A percentile compares a stretch with the other conserved stretches of the same genome.
phyloP scores from a whole-genome alignment of 2,113 vertebrate genomes.

The Glaucomys volans region DNA sequence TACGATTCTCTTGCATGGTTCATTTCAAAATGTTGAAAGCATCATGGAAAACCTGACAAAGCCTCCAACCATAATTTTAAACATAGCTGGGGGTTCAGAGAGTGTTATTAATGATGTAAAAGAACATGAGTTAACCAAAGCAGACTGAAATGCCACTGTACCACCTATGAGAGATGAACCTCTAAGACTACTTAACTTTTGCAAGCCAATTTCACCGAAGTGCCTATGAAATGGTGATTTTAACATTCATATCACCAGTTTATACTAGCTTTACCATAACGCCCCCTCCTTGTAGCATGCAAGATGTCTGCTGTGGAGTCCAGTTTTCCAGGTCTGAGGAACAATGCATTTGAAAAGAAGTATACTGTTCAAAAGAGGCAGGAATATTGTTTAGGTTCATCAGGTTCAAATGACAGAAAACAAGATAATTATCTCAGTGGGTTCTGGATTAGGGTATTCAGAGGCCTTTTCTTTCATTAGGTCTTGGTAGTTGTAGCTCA shows the following conservation, averaged over 20 bases:
- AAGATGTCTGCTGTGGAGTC: neutral
- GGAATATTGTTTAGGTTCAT: neutral
- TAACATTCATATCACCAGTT: neutral
- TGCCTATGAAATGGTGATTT: neutral
- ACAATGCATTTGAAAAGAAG: neutral
- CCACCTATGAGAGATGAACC: neutral
- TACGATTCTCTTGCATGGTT: neutral
- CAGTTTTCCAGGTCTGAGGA: neutral
- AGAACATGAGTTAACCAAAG: neutral
- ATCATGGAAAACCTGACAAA: neutral
- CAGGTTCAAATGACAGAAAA: conserved; percentile 25
- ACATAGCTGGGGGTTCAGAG: neutral
- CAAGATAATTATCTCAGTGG: neutral
- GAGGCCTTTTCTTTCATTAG: neutral
- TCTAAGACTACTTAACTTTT: neutral
- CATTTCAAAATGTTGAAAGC: neutral
- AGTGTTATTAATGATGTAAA: neutral
- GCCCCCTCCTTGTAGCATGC: neutral
- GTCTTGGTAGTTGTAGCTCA: neutral
- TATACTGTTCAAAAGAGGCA: neutral
- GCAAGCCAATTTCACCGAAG: neutral
- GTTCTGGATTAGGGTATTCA: neutral
- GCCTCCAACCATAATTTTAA: neutral
- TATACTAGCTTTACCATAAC: neutral
- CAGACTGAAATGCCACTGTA: neutral